Conservation (phyloP, 2,888 invertebrate genomes). For the Drosophila affinis region DNA sequence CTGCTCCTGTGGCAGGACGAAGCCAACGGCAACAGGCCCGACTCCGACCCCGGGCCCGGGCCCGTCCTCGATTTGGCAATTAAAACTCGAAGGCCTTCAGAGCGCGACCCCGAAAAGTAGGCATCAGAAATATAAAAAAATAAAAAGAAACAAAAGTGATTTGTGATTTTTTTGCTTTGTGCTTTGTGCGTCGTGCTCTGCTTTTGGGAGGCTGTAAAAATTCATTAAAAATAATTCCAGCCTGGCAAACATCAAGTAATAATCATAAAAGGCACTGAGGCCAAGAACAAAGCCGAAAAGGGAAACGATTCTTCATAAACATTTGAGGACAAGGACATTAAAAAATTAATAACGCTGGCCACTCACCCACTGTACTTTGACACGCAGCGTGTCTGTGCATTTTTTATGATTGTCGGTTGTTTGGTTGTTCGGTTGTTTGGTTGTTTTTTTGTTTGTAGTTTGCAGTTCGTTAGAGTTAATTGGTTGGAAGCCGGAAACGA, state of each 20-base stretch:
- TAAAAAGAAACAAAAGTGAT: conserved; percentile 57
- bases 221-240: conserved; percentile 36
- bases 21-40: conserved; percentile 46
- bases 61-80: conserved; percentile 68
- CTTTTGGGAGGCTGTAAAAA: conserved; percentile 47
- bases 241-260: conserved; percentile 34
- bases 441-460: conserved; percentile 43
- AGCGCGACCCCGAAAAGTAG: conserved; percentile 35
- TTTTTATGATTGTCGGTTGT: conserved; percentile 35
- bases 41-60: conserved; percentile 60
- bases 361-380: conserved; percentile 83
- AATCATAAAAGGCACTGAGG: conserved; percentile 44
- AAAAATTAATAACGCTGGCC: conserved; percentile 49
- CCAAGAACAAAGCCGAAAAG: conserved; percentile 16
- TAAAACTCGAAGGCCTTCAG: conserved; percentile 82
- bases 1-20: conserved; percentile 39
- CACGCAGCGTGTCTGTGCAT: conserved; percentile 75
- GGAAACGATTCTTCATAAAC: conserved; percentile 37
- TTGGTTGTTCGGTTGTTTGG: conserved; percentile 8
- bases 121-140: conserved; percentile 24
- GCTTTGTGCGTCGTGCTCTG: conserved; percentile 13
- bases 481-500: conserved; percentile 61
- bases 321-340: conserved; percentile 40
- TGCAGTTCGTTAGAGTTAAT: conserved; percentile 74
- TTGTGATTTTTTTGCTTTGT: conserved; percentile 64